A percentile compares a stretch with the other conserved stretches of the same genome.
phyloP scores from a whole-genome alignment of 2,113 vertebrate genomes.

The Emydura subglobosa region DNA sequence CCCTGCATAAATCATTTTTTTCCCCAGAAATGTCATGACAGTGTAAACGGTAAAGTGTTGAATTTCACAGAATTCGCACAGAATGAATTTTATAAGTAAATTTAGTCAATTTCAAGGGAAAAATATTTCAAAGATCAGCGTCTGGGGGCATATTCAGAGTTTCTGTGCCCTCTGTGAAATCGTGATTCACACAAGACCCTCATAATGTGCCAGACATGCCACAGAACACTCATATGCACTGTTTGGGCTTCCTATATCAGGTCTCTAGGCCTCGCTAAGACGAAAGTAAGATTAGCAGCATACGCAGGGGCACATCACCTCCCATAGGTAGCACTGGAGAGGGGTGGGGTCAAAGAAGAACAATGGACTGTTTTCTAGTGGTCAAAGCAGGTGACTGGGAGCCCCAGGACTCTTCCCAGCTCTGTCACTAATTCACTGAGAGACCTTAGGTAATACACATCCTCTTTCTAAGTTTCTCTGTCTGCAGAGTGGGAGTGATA shows the following conservation, averaged over 20 bases:
- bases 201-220: background rate
- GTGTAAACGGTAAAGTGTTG: background rate
- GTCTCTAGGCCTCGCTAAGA: fast-evolving
- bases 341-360: fast-evolving
- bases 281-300: background rate
- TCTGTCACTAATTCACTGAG: background rate
- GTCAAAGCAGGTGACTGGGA: background rate
- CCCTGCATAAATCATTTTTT: background rate
- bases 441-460: background rate
- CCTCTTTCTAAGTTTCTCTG: background rate
- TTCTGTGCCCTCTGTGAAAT: background rate
- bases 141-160: background rate
- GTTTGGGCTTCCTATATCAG: background rate
- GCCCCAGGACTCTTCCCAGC: background rate
- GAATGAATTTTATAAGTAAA: background rate
- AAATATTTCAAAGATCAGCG: background rate
- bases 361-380: fast-evolving
- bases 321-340: background rate
- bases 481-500: background rate
- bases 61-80: background rate
- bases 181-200: background rate
- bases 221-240: background rate
- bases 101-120: background rate
- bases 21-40: background rate
- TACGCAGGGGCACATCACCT: background rate